phyloP scores from a whole-genome alignment of 2,797 vertebrate species.

The Acipenser transmontanus region DNA sequence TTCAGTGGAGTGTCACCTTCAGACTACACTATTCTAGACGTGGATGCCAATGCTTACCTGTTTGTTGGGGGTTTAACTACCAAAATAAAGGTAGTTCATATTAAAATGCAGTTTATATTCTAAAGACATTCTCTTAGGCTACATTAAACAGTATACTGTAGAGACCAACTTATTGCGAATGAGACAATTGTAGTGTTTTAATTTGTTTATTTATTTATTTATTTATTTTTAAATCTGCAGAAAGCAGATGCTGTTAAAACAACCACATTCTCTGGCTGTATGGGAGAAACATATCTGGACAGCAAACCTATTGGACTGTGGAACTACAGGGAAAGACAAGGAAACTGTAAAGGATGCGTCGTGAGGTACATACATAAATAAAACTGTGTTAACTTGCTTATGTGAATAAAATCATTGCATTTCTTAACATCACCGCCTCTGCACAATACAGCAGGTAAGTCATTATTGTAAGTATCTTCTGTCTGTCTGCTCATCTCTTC shows the following conservation, averaged over 20 bases:
- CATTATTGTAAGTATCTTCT: too few species aligned
- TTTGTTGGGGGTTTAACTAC: constrained; percentile 89
- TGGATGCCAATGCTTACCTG: constrained; percentile 86
- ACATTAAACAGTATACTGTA: too few species aligned
- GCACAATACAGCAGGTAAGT: too few species aligned
- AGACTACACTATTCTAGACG: constrained; percentile 85
- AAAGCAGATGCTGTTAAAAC: constrained; percentile 86
- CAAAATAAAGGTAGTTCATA: constrained; percentile 69
- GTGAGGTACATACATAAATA: constrained; percentile 67
- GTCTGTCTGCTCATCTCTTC: too few species aligned
- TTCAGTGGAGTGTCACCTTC: constrained; percentile 73
- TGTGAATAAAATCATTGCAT: too few species aligned
- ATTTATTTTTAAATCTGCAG: constrained; percentile 41
- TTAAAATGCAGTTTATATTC: neutral
- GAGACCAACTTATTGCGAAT: too few species aligned
- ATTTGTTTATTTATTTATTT: constrained; percentile 3
- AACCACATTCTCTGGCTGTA: constrained; percentile 85
- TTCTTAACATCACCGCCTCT: too few species aligned
- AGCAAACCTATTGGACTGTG: constrained; percentile 89
- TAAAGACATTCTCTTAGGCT: too few species aligned
- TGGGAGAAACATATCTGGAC: constrained; percentile 92
- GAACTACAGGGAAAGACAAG: constrained; percentile 89
- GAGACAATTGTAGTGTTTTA: neutral
- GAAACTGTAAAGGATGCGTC: constrained; percentile 89
- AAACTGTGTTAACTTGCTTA: too few species aligned